These are phyloP conservation scores for Drosophila elegans DNA, from an alignment of 1,140 invertebrate species.

Conservation along the genomic window DNA sequence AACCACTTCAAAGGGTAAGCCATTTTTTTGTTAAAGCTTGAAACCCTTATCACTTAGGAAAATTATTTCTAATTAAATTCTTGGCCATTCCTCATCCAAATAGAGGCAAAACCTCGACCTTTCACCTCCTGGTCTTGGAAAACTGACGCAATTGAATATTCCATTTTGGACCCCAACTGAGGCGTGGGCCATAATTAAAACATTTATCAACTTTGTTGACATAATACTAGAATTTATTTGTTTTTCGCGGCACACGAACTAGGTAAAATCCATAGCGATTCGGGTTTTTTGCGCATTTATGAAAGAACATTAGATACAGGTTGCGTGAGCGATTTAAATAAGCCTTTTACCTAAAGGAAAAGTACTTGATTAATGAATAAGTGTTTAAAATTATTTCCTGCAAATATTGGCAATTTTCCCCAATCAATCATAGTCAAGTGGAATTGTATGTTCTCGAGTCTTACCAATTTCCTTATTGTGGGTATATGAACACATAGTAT, in stretches of 20 bases:
- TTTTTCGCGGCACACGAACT: slow-evolving; percentile 1
- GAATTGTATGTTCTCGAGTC: background rate
- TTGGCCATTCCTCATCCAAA: background rate
- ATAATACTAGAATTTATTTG: slow-evolving; percentile 48
- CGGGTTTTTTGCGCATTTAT: slow-evolving; percentile 26
- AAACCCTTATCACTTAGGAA: background rate
- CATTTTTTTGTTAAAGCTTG: no score
- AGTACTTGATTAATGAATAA: slow-evolving; percentile 17
- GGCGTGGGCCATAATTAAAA: slow-evolving; percentile 53
- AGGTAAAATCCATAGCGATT: slow-evolving; percentile 29
- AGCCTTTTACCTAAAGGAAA: background rate
- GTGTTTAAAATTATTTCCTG: background rate
- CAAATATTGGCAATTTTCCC: background rate
- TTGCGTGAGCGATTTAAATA: slow-evolving; percentile 38
- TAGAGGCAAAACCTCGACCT: slow-evolving; percentile 1
- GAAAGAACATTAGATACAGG: slow-evolving; percentile 20
- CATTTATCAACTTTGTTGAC: slow-evolving; percentile 60
- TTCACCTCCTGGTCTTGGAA: slow-evolving; percentile 33
- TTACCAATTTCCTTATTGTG: slow-evolving; percentile 6
- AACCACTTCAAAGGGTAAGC: slow-evolving; percentile 45
- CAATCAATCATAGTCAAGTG: slow-evolving; percentile 30
- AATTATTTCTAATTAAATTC: slow-evolving; percentile 21
- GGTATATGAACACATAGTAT: background rate
- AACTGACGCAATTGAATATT: slow-evolving; percentile 28
- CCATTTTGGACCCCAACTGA: slow-evolving; percentile 5